These are phyloP conservation scores for Takifugu rubripes DNA, from an alignment of 2,797 vertebrate genomes.

Conservation along the genomic window DNA sequence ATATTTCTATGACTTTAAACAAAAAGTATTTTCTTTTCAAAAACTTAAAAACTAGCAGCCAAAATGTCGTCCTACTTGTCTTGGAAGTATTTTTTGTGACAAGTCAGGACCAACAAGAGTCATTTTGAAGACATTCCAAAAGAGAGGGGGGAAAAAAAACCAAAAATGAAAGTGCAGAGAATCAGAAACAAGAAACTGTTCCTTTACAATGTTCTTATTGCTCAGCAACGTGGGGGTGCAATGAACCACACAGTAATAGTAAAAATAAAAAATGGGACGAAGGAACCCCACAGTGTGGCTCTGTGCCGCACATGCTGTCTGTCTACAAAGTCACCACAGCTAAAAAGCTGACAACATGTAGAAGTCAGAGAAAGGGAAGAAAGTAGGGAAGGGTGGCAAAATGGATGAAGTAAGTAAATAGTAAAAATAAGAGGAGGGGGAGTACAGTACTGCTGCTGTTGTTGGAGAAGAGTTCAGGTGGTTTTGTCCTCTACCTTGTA, in stretches of 20 bases:
- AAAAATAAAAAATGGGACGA: constrained; percentile 55
- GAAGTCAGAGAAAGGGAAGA: constrained; percentile 63
- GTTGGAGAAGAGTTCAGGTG: constrained; percentile 90
- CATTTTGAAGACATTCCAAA: constrained; percentile 72
- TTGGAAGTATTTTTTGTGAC: constrained; percentile 49
- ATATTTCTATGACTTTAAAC: constrained; percentile 58
- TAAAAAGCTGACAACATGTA: constrained; percentile 65
- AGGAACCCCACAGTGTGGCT: constrained; percentile 26
- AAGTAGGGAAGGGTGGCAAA: constrained; percentile 54
- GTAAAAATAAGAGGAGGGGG: constrained; percentile 68
- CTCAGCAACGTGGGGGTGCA: constrained; percentile 59
- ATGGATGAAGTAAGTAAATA: constrained; percentile 68
- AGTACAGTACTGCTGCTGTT: constrained; percentile 77
- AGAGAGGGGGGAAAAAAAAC: constrained; percentile 30
- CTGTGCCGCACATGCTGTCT: background rate
- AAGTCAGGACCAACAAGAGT: constrained; percentile 75
- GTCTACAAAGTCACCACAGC: constrained; percentile 51
- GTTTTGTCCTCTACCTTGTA: constrained; percentile 99
- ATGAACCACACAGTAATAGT: constrained; percentile 31
- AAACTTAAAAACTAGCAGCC: constrained; percentile 73
- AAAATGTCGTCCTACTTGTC: constrained; percentile 70
- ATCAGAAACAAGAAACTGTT: constrained; percentile 59
- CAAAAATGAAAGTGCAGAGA: constrained; percentile 64
- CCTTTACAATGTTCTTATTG: constrained; percentile 75
- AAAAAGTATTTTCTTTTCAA: constrained; percentile 42